Evolutionary conservation across 2,113 vertebrate genomes (phyloP).

Genomic region (Uropsilus gracilis): DNA sequence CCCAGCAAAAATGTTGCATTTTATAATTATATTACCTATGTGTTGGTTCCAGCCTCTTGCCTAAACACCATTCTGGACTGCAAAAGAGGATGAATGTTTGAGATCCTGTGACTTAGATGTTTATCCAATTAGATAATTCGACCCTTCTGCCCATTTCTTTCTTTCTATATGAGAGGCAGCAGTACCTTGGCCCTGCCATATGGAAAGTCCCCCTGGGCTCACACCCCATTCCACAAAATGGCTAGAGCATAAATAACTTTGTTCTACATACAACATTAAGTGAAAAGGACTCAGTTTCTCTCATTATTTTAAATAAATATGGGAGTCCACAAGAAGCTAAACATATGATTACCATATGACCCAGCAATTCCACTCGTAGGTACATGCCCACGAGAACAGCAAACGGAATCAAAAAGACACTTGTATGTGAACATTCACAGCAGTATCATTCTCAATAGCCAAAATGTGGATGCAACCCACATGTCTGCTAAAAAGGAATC

Average conservation of each 20-base stretch:
- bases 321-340: neutral
- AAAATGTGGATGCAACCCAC: too few relatives aligned
- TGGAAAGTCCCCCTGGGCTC: neutral
- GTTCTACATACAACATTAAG: neutral
- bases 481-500: neutral
- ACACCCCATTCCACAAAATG: neutral
- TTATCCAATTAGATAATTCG: neutral
- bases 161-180: neutral
- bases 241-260: neutral
- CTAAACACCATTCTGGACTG: neutral
- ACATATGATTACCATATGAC: neutral
- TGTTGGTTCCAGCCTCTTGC: neutral
- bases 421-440: too few relatives aligned
- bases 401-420: too few relatives aligned
- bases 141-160: neutral
- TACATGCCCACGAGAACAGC: too few relatives aligned
- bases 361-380: neutral
- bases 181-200: neutral
- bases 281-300: neutral
- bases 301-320: neutral
- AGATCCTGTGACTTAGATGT: neutral
- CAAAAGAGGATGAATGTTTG: neutral
- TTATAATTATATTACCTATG: neutral
- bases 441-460: too few relatives aligned
- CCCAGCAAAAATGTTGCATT: neutral